Conservation (phyloP, 2,113 vertebrate species). For the Nannobrachium achirus region DNA sequence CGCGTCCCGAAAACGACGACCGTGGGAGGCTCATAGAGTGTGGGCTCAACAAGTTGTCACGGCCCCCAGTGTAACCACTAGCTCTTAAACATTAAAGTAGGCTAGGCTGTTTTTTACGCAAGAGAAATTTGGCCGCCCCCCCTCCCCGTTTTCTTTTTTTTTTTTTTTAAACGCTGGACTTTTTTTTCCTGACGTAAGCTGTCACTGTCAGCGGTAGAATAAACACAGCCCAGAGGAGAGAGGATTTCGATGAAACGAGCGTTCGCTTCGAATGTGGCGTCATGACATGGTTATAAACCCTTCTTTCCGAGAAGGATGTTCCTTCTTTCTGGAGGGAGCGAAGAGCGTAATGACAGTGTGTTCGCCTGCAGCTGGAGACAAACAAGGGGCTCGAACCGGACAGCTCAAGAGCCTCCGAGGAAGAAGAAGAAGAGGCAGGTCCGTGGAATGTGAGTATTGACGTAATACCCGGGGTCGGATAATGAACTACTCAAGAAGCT, state of each 20-base stretch:
- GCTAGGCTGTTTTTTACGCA: no score
- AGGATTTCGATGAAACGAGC: slow-evolving; percentile 60
- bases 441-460: slow-evolving; percentile 74
- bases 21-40: no score
- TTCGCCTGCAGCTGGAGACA: slow-evolving; percentile 62
- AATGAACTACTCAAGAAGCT: slow-evolving; percentile 76
- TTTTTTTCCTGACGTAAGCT: slow-evolving; percentile 19
- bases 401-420: slow-evolving; percentile 56
- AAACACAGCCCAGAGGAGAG: slow-evolving; percentile 41
- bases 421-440: slow-evolving; percentile 59
- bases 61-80: no score
- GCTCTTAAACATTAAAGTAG: no score
- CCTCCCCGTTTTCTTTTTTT: no score
- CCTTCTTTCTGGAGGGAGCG: slow-evolving; percentile 40
- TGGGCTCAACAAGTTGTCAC: no score
- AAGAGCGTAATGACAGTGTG: slow-evolving; percentile 57
- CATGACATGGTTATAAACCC: slow-evolving; percentile 49
- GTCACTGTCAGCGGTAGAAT: slow-evolving; percentile 33
- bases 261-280: slow-evolving; percentile 17
- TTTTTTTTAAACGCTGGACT: no score
- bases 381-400: slow-evolving; percentile 56
- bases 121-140: no score
- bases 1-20: neutral
- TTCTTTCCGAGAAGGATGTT: slow-evolving; percentile 69
- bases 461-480: slow-evolving; percentile 69